phyloP scores from a whole-genome alignment of 2,113 vertebrate genomes.

The Rhabdornis inornatus region DNA sequence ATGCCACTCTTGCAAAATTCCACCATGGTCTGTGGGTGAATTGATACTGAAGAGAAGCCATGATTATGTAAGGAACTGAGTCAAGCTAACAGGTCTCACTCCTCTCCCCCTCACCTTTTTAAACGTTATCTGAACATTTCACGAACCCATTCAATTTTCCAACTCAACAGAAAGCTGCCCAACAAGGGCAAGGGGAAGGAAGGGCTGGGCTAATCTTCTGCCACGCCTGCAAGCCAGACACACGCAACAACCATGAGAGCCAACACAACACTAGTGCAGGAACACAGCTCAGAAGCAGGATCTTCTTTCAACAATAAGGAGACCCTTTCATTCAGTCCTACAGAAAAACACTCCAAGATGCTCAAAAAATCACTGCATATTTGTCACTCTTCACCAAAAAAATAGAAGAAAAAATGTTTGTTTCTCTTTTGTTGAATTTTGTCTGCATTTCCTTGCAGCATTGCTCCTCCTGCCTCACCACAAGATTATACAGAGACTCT shows the following conservation, averaged over 20 bases:
- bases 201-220: neutral
- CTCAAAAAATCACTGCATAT: neutral
- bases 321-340: neutral
- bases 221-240: neutral
- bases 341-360: neutral
- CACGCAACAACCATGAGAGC: neutral
- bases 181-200: neutral
- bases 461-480: neutral
- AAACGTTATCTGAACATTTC: neutral
- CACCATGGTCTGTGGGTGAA: neutral
- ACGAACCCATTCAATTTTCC: neutral
- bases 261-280: rapidly evolving
- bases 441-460: neutral
- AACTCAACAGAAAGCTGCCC: neutral
- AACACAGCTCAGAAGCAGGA: neutral
- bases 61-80: neutral
- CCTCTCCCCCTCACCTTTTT: neutral
- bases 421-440: neutral
- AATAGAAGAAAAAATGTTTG: neutral
- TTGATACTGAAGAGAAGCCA: neutral
- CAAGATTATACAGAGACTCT: neutral
- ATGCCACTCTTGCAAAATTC: neutral
- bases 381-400: neutral
- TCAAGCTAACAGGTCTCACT: neutral
- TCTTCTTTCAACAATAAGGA: neutral